Base-by-base conservation (phyloP, 2,888 invertebrate genomes). In the Nephrocerus scutellatus region DNA sequence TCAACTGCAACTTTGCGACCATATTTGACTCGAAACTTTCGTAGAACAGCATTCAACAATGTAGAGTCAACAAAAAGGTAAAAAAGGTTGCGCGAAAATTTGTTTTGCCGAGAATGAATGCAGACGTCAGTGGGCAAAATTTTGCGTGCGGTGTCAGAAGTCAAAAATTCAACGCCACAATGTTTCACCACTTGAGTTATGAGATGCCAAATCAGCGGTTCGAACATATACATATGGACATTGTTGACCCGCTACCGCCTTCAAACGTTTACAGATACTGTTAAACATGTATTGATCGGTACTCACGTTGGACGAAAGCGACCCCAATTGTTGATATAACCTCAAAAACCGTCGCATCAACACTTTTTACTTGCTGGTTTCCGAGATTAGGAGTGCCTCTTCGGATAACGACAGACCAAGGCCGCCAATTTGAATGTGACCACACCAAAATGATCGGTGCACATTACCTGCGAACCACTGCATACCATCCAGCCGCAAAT, bases 201-300 rank as follows among this genome's bases (percentile, higher is more conserved):
- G 2, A 7, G 4, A 36, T 36, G 12, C 24, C 40, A 5, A 24
- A 34, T 4, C 30, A 41, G 6, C 35, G 44, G 16, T 49, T 45
- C 22, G 36, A 48, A 20, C 46, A 46, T 14, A 35, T 42, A 4
- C 40, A 49, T 4, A 43, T 47, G 23, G 46, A 46, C 31, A 38
- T 38, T 19, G 31, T 47, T 7, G 47, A 35, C 6, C 39, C 39
- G 3, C 22, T 39, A 4, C 41, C 44, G 10, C 30, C 33, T 6
- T 34, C 22, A 13, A 5, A 32, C 23, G 35, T 37, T 8, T 39
- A 39, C n/a, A 35, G 36, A 10, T 43, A 43, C n/a, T 39, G 38
- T 14, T 29, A 41, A 7, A 41, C 41, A 3, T 33, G 35, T 12
- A 23, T 44, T 10, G 36, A 39, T 23, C 18, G 43, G 20, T 39